Percentiles rank a stretch among this genome's conserved stretches.
These are phyloP conservation scores for Acanthurus tractus DNA, from an alignment of 2,797 vertebrate genomes.

Conservation along the genomic window DNA sequence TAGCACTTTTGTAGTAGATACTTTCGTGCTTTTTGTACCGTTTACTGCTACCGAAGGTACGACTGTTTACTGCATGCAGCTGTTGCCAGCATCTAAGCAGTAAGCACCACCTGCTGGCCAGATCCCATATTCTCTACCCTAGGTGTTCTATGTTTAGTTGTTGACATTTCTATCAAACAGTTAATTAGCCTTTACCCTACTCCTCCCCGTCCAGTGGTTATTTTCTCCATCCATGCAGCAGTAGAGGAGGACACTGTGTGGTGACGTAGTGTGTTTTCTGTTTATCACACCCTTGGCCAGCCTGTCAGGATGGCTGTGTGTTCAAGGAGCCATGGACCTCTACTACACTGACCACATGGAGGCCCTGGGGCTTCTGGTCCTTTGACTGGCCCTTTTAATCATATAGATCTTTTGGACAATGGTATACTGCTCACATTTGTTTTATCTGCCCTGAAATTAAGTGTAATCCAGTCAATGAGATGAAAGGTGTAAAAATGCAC, in stretches of 20 bases:
- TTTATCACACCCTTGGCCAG: slow-evolving; percentile 83
- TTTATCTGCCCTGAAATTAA: neutral
- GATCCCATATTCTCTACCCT: neutral
- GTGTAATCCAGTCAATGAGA: neutral
- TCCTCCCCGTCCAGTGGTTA: slow-evolving; percentile 73
- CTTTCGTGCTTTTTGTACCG: too few species aligned
- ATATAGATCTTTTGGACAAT: slow-evolving; percentile 83
- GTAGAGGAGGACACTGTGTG: slow-evolving; percentile 78
- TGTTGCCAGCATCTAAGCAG: neutral
- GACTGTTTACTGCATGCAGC: neutral
- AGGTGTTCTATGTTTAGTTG: neutral
- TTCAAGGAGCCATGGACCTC: slow-evolving; percentile 83
- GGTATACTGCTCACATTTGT: slow-evolving; percentile 47
- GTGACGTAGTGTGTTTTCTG: slow-evolving; percentile 79
- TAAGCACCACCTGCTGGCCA: slow-evolving; percentile 9
- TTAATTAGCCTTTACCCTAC: neutral
- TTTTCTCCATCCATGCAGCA: slow-evolving; percentile 72
- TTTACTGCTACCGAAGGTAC: neutral
- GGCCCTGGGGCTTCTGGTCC: slow-evolving; percentile 78
- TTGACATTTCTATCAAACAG: neutral
- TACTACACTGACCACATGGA: slow-evolving; percentile 77
- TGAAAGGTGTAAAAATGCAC: neutral
- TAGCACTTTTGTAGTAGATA: too few species aligned
- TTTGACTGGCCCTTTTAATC: slow-evolving; percentile 78
- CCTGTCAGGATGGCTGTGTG: slow-evolving; percentile 83